Evolutionary conservation across 2,113 vertebrate genomes (phyloP).

Genomic region (Tenebrosternarchus preto): DNA sequence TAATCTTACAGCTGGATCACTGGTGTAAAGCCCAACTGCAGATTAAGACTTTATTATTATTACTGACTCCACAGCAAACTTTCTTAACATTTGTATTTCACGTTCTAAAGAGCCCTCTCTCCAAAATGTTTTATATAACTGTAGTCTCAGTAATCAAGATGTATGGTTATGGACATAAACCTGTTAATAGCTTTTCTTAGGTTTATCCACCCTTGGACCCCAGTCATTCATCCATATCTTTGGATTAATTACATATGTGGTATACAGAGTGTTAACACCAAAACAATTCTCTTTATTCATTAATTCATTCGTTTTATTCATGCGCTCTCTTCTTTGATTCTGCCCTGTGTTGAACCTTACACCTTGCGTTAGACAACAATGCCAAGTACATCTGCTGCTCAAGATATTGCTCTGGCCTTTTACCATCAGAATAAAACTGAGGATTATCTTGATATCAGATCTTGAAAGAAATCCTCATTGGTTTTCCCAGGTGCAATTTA

Average conservation of each 20-base stretch:
- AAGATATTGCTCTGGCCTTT: conserved; percentile 12
- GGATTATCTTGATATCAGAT: conserved; percentile 38
- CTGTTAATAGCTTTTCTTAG: conserved; percentile 25
- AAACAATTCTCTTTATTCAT: conserved; percentile 21
- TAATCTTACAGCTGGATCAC: conserved; percentile 85
- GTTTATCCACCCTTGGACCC: conserved; percentile 19
- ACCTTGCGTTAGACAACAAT: conserved; percentile 31
- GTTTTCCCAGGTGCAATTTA: conserved; percentile 20
- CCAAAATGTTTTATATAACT: no score
- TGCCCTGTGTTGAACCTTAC: conserved; percentile 36
- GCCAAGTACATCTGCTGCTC: conserved; percentile 38
- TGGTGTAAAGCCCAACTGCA: conserved; percentile 61
- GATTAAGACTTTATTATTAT: conserved; percentile 57
- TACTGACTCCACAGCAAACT: conserved; percentile 18
- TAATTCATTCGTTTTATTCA: conserved; percentile 19
- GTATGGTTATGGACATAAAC: no score
- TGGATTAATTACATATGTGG: neutral
- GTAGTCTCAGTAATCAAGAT: neutral
- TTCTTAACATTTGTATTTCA: conserved; percentile 25
- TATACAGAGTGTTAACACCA: conserved; percentile 29
- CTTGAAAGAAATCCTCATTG: conserved; percentile 30
- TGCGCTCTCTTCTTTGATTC: conserved; percentile 25
- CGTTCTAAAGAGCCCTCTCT: no score
- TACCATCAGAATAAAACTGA: conserved; percentile 32
- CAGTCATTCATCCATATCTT: conserved; percentile 15